Evolutionary conservation across 2,113 vertebrate genomes (phyloP).

Genomic region (Caloenas nicobarica): DNA sequence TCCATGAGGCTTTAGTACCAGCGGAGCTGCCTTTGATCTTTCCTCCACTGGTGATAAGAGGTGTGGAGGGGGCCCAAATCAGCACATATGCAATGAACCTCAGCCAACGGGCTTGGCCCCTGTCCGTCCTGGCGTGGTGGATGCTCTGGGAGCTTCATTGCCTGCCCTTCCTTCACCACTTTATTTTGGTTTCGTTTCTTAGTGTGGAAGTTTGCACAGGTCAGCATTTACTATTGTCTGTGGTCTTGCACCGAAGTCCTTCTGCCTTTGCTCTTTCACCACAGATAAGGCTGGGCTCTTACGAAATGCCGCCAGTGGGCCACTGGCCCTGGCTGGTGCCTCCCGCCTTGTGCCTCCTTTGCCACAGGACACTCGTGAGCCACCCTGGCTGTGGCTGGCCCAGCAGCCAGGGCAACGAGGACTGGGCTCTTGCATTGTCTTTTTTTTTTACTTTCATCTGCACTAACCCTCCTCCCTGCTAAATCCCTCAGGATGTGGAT

Average conservation of each 20-base stretch:
- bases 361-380: background rate
- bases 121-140: background rate
- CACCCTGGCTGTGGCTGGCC: constrained; percentile 24
- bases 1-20: background rate
- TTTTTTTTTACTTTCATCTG: background rate
- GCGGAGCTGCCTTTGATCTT: background rate
- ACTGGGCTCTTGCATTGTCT: accelerated
- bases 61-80: background rate
- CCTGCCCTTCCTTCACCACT: background rate
- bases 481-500: background rate
- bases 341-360: background rate
- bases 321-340: background rate
- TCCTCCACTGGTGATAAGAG: background rate
- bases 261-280: background rate
- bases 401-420: background rate
- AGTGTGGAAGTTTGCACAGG: background rate
- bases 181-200: background rate
- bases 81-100: background rate
- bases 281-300: background rate
- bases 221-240: background rate
- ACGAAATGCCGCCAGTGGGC: accelerated
- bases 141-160: background rate
- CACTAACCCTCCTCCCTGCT: background rate
- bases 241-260: background rate
- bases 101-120: background rate